phyloP scores from a whole-genome alignment of 2,888 invertebrate genomes.

The Terebella lapidaria region DNA sequence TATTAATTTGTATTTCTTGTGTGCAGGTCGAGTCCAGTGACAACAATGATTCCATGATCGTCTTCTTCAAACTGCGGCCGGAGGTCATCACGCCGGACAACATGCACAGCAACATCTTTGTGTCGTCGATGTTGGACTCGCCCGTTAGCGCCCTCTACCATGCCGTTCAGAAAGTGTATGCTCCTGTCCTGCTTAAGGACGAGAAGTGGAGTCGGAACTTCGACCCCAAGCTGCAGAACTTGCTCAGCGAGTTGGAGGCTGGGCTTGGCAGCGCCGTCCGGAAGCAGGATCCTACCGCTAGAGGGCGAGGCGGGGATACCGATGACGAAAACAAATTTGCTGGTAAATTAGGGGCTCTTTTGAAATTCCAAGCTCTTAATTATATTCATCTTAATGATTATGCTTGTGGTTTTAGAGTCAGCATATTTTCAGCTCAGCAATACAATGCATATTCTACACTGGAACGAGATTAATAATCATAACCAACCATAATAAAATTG shows the following conservation, averaged over 20 bases:
- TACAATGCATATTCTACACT: no score
- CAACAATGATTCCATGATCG: conserved; percentile 28
- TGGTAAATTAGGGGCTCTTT: conserved; percentile 28
- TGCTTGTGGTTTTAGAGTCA: no score
- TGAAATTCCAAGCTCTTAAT: not conserved
- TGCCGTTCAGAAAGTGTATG: conserved; percentile 57
- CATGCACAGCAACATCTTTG: conserved; percentile 59
- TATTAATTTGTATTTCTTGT: no score
- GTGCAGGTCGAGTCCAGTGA: not conserved
- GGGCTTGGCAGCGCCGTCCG: conserved; percentile 54
- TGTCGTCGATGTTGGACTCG: conserved; percentile 62
- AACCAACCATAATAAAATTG: no score
- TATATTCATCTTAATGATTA: no score
- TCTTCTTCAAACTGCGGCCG: conserved; percentile 64
- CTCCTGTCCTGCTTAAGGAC: conserved; percentile 52
- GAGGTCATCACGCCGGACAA: conserved; percentile 61
- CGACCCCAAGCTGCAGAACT: conserved; percentile 56
- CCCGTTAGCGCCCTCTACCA: conserved; percentile 62
- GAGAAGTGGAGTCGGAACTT: conserved; percentile 51
- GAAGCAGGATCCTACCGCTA: conserved; percentile 40
- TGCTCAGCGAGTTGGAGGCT: conserved; percentile 55
- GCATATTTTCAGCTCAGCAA: no score
- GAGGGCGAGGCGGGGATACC: conserved; percentile 31
- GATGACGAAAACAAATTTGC: conserved; percentile 41
- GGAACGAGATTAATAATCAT: no score